Evolutionary conservation across 2,888 invertebrate species (phyloP), one percentile per base, ranked within the genome.

Genomic region (Lasioglossum marginatum): DNA sequence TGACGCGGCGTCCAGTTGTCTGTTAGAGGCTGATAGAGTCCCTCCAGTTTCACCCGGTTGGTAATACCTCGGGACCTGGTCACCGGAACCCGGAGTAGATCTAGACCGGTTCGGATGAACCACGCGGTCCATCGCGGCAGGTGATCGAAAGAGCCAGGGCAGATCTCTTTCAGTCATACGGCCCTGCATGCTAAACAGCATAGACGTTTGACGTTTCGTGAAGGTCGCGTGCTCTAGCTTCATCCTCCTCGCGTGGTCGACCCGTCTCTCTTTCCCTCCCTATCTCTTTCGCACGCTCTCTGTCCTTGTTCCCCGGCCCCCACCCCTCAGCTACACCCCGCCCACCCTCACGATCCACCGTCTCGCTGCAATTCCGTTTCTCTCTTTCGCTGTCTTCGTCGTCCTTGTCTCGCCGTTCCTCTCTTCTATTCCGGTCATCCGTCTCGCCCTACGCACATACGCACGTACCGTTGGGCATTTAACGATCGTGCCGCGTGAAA

Each of bases 121-220:
- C 10, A 5, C 57, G 57, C 68, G 45, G 66, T 74, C 19, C 66
- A 16, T 45, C 16, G 27, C 12, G 57, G 68, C 19, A 48, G 66
- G 70, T 79, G 82, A 83, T 82, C 80, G 86, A 81, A 81, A 66
- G 81, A 81, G 77, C 77, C 79, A 81, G 81, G 90, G 85, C 68
- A 72, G 82, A 82, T 63, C 77, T 82, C 87, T 84, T 86, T 84
- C 84, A 83, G 86, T 89, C 89, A 84, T 93, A 94, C 94, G 93
- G 93, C 92, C 92, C 94, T 94, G 92, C 89, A 83, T 83, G 88
- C 91, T 89, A 90, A 92, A 89, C 92, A 90, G 89, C 92, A 91
- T 91, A 93, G 92, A 93, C 93, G 92, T 94, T 95, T 94, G 94
- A 95, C 94, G 94, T 95, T 94, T 94, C 92, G 92, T 91, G 95